Evolutionary conservation across 1,140 invertebrate species (phyloP).

Genomic region (Bathynomus jamesi): DNA sequence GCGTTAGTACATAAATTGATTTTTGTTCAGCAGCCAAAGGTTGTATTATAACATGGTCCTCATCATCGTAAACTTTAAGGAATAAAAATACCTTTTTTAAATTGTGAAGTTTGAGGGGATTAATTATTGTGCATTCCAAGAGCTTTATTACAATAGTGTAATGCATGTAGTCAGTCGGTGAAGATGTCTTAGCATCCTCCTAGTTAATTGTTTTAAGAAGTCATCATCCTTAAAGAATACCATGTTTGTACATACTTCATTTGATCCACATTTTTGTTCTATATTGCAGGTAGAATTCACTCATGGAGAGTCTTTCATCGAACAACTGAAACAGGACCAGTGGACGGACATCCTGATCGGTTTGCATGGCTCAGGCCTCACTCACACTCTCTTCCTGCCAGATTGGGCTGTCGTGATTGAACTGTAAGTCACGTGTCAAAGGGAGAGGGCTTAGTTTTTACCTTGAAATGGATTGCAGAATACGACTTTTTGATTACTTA

Average conservation of each 20-base stretch:
- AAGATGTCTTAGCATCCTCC: too few relatives aligned
- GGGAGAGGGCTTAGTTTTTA: neutral
- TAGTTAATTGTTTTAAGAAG: too few relatives aligned
- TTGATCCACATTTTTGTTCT: slow-evolving; percentile 1
- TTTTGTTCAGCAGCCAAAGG: too few relatives aligned
- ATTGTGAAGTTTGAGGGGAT: too few relatives aligned
- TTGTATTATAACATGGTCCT: slow-evolving; percentile 16
- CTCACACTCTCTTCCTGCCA: slow-evolving; percentile 89
- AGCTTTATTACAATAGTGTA: too few relatives aligned
- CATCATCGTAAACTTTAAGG: too few relatives aligned
- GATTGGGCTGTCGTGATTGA: slow-evolving; percentile 96
- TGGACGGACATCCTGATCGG: slow-evolving; percentile 48
- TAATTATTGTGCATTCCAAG: too few relatives aligned
- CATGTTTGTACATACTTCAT: too few relatives aligned
- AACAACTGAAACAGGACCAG: slow-evolving; percentile 29
- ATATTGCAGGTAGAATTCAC: slow-evolving; percentile 29
- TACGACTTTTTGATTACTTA: slow-evolving; percentile 24
- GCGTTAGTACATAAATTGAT: too few relatives aligned
- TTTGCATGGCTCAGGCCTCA: slow-evolving; percentile 94
- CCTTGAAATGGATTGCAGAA: slow-evolving; percentile 22
- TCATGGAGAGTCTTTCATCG: slow-evolving; percentile 26
- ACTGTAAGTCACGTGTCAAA: slow-evolving; percentile 47
- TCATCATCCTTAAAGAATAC: too few relatives aligned
- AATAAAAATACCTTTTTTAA: too few relatives aligned
- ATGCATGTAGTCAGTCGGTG: too few relatives aligned